A percentile compares a stretch with the other conserved stretches of the same genome.
Evolutionary conservation across 2,888 invertebrate species (phyloP).

Genomic region (Micoletzkya japonica): DNA sequence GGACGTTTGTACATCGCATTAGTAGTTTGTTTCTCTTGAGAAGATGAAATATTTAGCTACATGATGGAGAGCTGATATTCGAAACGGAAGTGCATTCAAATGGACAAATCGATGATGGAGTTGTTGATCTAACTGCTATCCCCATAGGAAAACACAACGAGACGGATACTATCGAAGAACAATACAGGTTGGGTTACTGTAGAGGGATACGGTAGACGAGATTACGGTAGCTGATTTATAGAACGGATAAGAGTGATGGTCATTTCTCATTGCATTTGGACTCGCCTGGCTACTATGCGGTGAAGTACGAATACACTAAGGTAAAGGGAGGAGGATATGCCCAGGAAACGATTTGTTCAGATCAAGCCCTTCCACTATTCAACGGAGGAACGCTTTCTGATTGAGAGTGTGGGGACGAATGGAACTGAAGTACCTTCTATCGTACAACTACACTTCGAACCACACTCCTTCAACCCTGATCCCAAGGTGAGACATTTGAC

Average conservation of each 20-base stretch:
- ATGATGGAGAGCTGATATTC: conserved; percentile 35
- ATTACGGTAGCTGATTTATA: conserved; percentile 32
- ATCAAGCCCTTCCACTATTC: conserved; percentile 46
- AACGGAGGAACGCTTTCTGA: conserved; percentile 43
- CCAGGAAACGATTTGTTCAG: conserved; percentile 11
- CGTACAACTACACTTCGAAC: conserved; percentile 35
- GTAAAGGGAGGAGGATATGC: conserved; percentile 5
- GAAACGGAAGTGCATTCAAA: conserved; percentile 36
- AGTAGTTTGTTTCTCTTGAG: background rate
- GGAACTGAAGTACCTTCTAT: conserved; percentile 32
- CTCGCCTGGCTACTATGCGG: conserved; percentile 53
- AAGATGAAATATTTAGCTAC: conserved; percentile 17
- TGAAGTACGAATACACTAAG: conserved; percentile 58
- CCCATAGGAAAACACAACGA: conserved; percentile 31
- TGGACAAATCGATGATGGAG: conserved; percentile 33
- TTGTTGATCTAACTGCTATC: conserved; percentile 36
- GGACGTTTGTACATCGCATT: background rate
- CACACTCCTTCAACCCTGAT: conserved; percentile 32
- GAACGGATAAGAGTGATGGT: conserved; percentile 46
- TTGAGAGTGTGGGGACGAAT: conserved; percentile 39
- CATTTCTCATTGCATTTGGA: conserved; percentile 50
- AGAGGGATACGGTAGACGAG: no score
- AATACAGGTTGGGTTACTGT: conserved; percentile 10
- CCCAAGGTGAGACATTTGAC: conserved; percentile 25
- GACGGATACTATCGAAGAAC: background rate